Percentiles rank a stretch among this genome's conserved stretches.
Conservation (phyloP, 23 tunicate species). For the Halocynthia aurantium region DNA sequence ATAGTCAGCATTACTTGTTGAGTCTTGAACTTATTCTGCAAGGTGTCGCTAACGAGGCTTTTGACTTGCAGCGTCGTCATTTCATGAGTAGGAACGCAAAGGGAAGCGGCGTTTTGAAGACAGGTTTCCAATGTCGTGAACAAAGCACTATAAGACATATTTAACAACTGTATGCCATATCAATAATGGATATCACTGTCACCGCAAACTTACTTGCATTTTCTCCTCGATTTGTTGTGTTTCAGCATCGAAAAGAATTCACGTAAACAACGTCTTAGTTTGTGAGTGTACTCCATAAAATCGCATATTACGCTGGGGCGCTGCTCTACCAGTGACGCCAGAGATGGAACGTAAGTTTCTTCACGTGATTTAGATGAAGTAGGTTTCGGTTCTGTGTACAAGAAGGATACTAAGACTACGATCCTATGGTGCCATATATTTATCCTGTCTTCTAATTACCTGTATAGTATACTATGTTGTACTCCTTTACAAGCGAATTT, state of each 20-base stretch:
- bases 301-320: constrained; percentile 36
- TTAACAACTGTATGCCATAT: not conserved
- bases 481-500: too few species aligned
- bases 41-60: constrained; percentile 28
- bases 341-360: constrained; percentile 5
- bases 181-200: not conserved
- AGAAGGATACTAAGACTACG: too few species aligned
- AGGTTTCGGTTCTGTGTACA: too few species aligned
- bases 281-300: constrained; percentile 65
- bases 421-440: too few species aligned
- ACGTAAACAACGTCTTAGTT: constrained; percentile 45
- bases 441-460: too few species aligned
- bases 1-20: constrained; percentile 22
- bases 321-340: constrained; percentile 1
- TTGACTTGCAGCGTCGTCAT: constrained; percentile 25
- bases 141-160: not conserved
- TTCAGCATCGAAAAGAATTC: constrained; percentile 40
- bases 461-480: too few species aligned
- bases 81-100: constrained; percentile 57
- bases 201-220: constrained; percentile 17
- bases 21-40: constrained; percentile 46
- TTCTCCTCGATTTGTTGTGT: constrained; percentile 2
- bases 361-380: too few species aligned
- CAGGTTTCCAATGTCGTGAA: constrained; percentile 35
- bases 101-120: constrained; percentile 31